Evolutionary conservation across 2,113 vertebrate species (phyloP).

Genomic region (Polypterus bichir): DNA sequence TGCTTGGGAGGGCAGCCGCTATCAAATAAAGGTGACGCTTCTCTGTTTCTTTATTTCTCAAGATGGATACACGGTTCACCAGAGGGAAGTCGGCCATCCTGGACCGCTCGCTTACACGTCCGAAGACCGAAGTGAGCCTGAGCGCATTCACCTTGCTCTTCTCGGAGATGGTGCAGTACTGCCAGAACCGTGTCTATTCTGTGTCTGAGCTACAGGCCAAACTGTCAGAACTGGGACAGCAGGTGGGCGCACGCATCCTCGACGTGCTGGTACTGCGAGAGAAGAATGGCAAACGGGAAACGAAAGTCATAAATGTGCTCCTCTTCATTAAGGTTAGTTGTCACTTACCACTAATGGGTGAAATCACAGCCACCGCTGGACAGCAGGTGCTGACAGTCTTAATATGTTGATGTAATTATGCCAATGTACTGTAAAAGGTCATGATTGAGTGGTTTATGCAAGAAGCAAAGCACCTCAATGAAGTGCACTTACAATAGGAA

Average conservation of each 20-base stretch:
- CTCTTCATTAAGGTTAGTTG: slow-evolving; percentile 54
- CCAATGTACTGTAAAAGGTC: too few species aligned
- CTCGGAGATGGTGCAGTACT: slow-evolving; percentile 91
- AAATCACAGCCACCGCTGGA: too few species aligned
- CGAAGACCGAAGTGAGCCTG: slow-evolving; percentile 72
- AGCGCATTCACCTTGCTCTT: slow-evolving; percentile 82
- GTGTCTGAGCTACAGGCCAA: slow-evolving; percentile 81
- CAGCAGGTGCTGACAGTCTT: too few species aligned
- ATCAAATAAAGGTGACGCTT: background rate
- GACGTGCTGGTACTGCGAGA: slow-evolving; percentile 78
- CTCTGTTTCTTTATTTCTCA: background rate
- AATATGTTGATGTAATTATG: too few species aligned
- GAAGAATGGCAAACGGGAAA: slow-evolving; percentile 74
- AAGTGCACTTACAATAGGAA: too few species aligned
- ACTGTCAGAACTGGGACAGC: slow-evolving; percentile 70
- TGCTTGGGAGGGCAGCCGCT: background rate
- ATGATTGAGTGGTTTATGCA: too few species aligned
- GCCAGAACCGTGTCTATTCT: slow-evolving; percentile 83
- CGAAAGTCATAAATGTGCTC: slow-evolving; percentile 75
- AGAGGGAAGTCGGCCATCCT: slow-evolving; percentile 75
- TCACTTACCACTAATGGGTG: too few species aligned
- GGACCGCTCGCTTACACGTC: slow-evolving; percentile 67
- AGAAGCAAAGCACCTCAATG: too few species aligned
- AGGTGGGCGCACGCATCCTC: slow-evolving; percentile 71
- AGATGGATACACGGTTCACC: slow-evolving; percentile 80